Evolutionary conservation across 2,797 vertebrate genomes (phyloP).

Genomic region (Phataginus tetradactyla): DNA sequence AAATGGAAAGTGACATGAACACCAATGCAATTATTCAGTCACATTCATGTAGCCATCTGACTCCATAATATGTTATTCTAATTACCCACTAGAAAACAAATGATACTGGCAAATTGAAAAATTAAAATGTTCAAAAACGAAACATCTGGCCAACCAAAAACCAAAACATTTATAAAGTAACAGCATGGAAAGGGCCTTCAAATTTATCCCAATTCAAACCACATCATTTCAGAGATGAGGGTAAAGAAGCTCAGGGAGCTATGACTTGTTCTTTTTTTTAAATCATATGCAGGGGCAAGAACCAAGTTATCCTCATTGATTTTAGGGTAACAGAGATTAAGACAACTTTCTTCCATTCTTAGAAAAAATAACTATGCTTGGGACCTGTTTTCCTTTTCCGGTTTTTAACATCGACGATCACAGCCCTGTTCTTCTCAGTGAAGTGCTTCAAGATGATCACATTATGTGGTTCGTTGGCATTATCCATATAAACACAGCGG

Average conservation of each 20-base stretch:
- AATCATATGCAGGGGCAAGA: not conserved
- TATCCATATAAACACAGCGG: slow-evolving; percentile 96
- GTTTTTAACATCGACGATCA: slow-evolving; percentile 96
- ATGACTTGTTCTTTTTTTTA: not conserved
- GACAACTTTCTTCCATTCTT: slow-evolving; percentile 15
- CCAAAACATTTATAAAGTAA: not conserved
- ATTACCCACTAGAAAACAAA: not conserved
- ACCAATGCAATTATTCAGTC: not conserved
- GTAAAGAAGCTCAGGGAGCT: not conserved
- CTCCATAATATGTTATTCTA: not conserved
- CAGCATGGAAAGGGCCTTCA: not conserved
- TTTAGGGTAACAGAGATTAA: not conserved
- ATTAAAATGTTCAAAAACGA: not conserved
- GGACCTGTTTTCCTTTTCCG: slow-evolving; percentile 97
- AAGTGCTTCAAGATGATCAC: slow-evolving; percentile 98
- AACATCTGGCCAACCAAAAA: not conserved
- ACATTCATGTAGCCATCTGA: not conserved
- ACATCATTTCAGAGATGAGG: not conserved
- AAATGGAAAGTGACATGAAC: not conserved
- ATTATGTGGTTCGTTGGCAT: slow-evolving; percentile 95
- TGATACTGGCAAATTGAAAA: not conserved
- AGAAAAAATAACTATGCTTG: slow-evolving; percentile 49
- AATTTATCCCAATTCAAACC: not conserved
- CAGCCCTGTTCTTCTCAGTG: slow-evolving; percentile 97
- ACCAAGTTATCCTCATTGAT: not conserved